Evolutionary conservation across 2,888 invertebrate species (phyloP).

Genomic region (Xylocampa areola): DNA sequence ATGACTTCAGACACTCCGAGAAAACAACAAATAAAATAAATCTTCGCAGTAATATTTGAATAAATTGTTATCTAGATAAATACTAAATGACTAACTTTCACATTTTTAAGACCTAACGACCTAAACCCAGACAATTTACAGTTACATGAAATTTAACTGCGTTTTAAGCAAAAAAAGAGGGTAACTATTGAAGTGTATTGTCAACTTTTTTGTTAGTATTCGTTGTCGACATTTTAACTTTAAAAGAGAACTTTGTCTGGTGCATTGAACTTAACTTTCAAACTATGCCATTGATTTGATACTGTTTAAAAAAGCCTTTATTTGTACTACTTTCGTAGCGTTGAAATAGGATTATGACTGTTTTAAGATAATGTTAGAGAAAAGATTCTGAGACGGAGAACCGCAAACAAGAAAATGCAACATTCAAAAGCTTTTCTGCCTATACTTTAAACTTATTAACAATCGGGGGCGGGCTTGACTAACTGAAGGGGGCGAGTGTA

Average conservation of each 20-base stretch:
- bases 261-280: conserved; percentile 45
- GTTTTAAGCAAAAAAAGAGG: conserved; percentile 14
- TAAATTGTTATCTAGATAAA: conserved; percentile 5
- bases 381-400: too few species aligned
- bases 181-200: conserved; percentile 18
- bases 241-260: conserved; percentile 38
- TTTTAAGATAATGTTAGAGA: too few species aligned
- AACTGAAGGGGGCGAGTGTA: too few species aligned
- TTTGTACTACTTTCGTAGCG: too few species aligned
- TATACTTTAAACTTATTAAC: too few species aligned
- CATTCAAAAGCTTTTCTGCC: too few species aligned
- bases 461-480: too few species aligned
- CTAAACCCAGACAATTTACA: conserved; percentile 29
- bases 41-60: not conserved
- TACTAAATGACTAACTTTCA: conserved; percentile 28
- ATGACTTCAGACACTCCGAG: too few species aligned
- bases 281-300: not conserved
- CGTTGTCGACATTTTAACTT: conserved; percentile 9
- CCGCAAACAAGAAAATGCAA: too few species aligned
- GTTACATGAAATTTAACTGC: conserved; percentile 33
- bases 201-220: conserved; percentile 29
- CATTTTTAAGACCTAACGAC: conserved; percentile 22
- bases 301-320: not conserved
- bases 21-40: too few species aligned
- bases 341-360: too few species aligned